phyloP scores from a whole-genome alignment of 2,888 invertebrate species.

The Lumbricus terrestris region DNA sequence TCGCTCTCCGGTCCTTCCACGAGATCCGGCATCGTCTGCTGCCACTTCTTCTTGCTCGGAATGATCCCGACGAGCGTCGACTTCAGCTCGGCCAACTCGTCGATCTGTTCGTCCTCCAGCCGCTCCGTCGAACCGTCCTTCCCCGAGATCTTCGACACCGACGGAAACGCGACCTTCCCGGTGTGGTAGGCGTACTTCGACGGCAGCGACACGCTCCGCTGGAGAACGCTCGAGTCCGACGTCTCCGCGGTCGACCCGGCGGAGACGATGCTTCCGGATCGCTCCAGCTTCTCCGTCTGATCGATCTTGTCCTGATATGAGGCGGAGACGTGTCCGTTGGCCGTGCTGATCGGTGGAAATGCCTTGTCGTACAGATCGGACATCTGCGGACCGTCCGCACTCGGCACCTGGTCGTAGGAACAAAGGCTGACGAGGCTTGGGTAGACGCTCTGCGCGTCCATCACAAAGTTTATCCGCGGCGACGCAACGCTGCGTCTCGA shows the following conservation, averaged over 20 bases:
- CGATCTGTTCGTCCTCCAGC: background rate
- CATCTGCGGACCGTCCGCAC: background rate
- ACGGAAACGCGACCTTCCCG: background rate
- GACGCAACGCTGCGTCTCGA: background rate
- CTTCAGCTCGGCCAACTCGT: conserved; percentile 13
- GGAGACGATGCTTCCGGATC: background rate
- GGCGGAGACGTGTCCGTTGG: background rate
- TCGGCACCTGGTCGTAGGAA: conserved; percentile 20
- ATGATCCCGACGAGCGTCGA: background rate
- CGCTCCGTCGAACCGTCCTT: background rate
- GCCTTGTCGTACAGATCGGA: background rate
- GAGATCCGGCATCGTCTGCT: conserved; percentile 42
- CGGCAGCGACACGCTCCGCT: conserved; percentile 19
- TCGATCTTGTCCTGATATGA: conserved; percentile 19
- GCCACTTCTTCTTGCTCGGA: conserved; percentile 29
- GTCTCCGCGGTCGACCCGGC: background rate
- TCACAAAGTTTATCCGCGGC: conserved; percentile 32
- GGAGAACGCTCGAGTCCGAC: background rate
- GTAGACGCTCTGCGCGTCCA: conserved; percentile 32
- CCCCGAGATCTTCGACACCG: background rate
- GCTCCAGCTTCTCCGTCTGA: conserved; percentile 15
- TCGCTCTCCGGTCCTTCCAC: conserved; percentile 40
- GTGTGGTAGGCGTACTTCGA: conserved; percentile 21
- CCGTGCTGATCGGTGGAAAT: background rate
- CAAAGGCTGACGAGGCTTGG: conserved; percentile 30